Conservation (phyloP, 2,888 invertebrate species). For the Belgica antarctica region DNA sequence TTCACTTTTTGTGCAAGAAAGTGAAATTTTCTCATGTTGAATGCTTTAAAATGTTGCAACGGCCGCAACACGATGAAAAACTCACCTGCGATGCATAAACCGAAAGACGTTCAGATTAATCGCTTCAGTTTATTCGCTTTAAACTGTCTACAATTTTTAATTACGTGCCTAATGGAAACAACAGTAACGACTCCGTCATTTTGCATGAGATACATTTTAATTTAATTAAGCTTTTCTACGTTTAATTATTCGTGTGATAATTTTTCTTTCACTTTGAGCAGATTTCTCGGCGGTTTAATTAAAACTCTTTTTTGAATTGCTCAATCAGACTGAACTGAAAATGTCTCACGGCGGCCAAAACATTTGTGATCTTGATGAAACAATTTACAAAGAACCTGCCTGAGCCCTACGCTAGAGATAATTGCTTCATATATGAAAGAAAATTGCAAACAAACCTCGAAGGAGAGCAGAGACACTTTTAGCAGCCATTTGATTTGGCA, state of each 20-base stretch:
- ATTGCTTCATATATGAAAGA: neutral
- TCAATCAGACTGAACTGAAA: neutral
- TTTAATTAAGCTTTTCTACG: constrained; percentile 8
- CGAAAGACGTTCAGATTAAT: no score
- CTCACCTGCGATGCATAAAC: constrained; percentile 4
- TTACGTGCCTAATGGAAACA: neutral
- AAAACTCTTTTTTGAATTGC: constrained; percentile 5
- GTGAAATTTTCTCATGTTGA: constrained; percentile 33
- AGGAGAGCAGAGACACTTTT: constrained; percentile 20
- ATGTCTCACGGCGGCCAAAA: constrained; percentile 14
- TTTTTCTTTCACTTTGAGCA: neutral
- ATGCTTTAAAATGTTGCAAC: constrained; percentile 6
- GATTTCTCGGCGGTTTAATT: constrained; percentile 9
- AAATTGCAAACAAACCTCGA: neutral
- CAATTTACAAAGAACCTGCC: constrained; percentile 1
- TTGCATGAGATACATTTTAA: constrained; percentile 1
- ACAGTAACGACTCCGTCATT: neutral
- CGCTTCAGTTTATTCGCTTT: neutral
- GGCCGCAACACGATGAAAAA: neutral
- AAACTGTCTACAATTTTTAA: neutral
- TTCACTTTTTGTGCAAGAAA: neutral
- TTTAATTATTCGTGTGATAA: constrained; percentile 21
- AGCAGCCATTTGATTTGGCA: constrained; percentile 41
- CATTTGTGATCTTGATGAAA: constrained; percentile 9
- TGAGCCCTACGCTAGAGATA: neutral